Evolutionary conservation across 2,113 vertebrate species (phyloP).

Genomic region (Hippocampus abdominalis): DNA sequence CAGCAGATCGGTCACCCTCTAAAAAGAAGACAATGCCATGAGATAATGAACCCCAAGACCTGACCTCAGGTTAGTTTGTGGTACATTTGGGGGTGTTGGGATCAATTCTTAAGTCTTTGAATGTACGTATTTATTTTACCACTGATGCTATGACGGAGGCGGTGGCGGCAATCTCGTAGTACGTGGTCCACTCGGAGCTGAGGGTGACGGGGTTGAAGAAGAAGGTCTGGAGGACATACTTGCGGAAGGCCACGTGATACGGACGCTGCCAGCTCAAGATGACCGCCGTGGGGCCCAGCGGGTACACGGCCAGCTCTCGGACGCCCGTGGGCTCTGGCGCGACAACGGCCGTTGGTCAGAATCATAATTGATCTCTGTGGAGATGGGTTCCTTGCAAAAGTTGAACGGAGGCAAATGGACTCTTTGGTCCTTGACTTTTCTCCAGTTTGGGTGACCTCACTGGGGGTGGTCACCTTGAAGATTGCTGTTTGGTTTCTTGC

Average conservation of each 20-base stretch:
- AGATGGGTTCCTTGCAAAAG: no score
- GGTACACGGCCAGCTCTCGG: slow-evolving; percentile 83
- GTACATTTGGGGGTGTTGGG: background rate
- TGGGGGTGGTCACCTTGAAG: no score
- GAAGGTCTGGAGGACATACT: slow-evolving; percentile 92
- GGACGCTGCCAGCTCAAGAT: slow-evolving; percentile 92
- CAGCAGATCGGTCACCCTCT: slow-evolving; percentile 87
- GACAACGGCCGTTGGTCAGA: no score
- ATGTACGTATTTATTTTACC: slow-evolving; percentile 64
- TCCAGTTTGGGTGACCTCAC: no score
- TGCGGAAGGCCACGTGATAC: slow-evolving; percentile 87
- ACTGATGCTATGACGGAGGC: slow-evolving; percentile 86
- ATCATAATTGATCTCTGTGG: no score
- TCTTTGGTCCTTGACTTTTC: no score
- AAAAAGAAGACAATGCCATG: background rate
- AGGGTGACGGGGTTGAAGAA: slow-evolving; percentile 90
- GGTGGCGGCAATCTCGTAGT: slow-evolving; percentile 92
- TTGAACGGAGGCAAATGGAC: no score
- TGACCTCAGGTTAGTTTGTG: background rate
- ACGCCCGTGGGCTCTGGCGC: slow-evolving; percentile 87
- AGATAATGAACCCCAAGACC: background rate
- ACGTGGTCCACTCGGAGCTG: slow-evolving; percentile 92
- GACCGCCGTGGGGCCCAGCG: slow-evolving; percentile 85
- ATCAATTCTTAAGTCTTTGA: no score
- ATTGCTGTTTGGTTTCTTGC: background rate